Percentiles rank a stretch among this genome's conserved stretches.
These are phyloP conservation scores for Typhlichthys subterraneus DNA, from an alignment of 2,797 vertebrate species.

Conservation along the genomic window DNA sequence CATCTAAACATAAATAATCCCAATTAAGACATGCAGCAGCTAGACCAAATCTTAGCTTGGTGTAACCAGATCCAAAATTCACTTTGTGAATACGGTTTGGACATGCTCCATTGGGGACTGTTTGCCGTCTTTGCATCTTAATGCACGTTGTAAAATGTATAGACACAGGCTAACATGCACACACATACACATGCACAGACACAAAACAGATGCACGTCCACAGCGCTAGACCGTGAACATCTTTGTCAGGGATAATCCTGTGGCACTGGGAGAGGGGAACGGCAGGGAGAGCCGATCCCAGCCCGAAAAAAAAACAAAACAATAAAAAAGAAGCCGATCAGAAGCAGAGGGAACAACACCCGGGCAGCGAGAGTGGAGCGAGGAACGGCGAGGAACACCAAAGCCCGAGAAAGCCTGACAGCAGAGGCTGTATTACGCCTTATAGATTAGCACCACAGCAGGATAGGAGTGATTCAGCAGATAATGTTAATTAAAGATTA, in stretches of 20 bases:
- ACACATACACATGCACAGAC: slow-evolving; percentile 4
- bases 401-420: slow-evolving; percentile 62
- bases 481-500: background rate
- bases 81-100: too few species aligned
- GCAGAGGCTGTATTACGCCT: slow-evolving; percentile 54
- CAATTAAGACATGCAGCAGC: too few species aligned
- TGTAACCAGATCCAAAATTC: too few species aligned
- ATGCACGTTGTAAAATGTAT: background rate
- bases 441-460: slow-evolving; percentile 43
- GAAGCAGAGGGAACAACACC: slow-evolving; percentile 67
- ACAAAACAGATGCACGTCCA: slow-evolving; percentile 24
- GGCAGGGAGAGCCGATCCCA: slow-evolving; percentile 66
- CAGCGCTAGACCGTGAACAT: slow-evolving; percentile 49
- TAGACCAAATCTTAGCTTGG: too few species aligned
- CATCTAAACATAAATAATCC: too few species aligned
- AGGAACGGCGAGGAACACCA: slow-evolving; percentile 46
- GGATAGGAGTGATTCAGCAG: slow-evolving; percentile 7
- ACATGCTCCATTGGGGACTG: too few species aligned
- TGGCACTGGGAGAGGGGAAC: slow-evolving; percentile 59
- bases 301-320: slow-evolving; percentile 48
- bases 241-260: slow-evolving; percentile 67
- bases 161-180: background rate
- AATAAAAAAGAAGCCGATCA: slow-evolving; percentile 67
- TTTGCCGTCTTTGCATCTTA: too few species aligned
- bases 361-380: slow-evolving; percentile 47